A percentile compares a stretch with the other conserved stretches of the same genome.
phyloP scores from a whole-genome alignment of 1,140 invertebrate species.

The Diprion similis region DNA sequence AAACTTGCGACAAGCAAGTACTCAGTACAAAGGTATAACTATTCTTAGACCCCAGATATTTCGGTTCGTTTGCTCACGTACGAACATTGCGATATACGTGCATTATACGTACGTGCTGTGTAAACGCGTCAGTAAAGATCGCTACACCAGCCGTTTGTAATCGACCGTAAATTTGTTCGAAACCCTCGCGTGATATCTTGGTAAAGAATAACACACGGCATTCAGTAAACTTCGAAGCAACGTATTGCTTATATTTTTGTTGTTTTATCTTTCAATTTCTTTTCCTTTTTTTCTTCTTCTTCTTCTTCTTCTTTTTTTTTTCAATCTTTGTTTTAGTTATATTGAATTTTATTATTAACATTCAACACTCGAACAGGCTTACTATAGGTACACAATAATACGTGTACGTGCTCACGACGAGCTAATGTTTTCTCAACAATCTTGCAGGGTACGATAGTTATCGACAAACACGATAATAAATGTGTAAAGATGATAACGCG shows the following conservation, averaged over 20 bases:
- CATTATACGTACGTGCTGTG: too few species aligned
- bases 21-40: background rate
- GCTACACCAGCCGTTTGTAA: background rate
- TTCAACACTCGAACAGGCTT: background rate
- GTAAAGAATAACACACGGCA: too few species aligned
- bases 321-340: too few species aligned
- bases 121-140: background rate
- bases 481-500: conserved; percentile 2
- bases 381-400: background rate
- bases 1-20: background rate
- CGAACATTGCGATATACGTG: background rate
- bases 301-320: too few species aligned
- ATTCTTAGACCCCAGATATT: background rate
- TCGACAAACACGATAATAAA: conserved; percentile 6
- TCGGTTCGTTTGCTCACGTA: background rate
- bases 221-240: too few species aligned
- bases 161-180: background rate
- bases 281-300: too few species aligned
- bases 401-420: background rate
- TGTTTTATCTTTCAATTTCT: too few species aligned
- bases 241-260: too few species aligned
- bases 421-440: background rate
- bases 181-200: background rate
- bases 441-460: background rate
- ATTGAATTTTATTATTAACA: too few species aligned